Base-by-base conservation (phyloP, 2,797 vertebrate species). In the Acrocephalus scirpaceus region DNA sequence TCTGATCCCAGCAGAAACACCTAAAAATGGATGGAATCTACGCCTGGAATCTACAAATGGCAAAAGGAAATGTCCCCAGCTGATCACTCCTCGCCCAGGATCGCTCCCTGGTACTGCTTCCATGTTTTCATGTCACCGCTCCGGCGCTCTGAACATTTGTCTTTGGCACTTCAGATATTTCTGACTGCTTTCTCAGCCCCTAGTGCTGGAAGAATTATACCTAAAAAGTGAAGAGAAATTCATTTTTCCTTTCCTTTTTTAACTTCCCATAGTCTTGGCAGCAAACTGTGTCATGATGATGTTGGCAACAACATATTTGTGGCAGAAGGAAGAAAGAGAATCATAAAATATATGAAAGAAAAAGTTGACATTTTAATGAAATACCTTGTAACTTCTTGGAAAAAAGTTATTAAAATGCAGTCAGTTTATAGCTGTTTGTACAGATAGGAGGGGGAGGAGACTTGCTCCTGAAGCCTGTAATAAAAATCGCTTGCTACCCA, bases 281-380 rank as follows among this genome's bases (percentile, higher is more conserved):
- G 96, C 91, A 93, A 96, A 94, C 71, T 66, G 83, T 95, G 95
- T 96, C 96, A 92, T 93, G 92, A 96, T 93, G 96, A 97, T 95
- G 95, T 94, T 97, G 96, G 96, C 96, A 96, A 91, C 94, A 96
- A 94, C 94, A 84, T 94, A 92, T 92, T 95, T 96, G 96, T 92
- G 86, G 92, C 96, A 97, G 96, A 96, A 97, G 95, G 95, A 93
- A 95, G 91, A 95, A 95, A 96, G 86, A 81, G 91, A 96, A 95
- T 90, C 90, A 95, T 94, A 83, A 97, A 94, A 92, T 94, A 93
- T 82, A 94, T 62, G 91, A 90, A 94, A 94, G 95, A 86, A 94
- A 91, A 97, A 97, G 86, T 96, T 92, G 94, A 95, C 92, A 96
- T 95, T 94, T 97, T 94, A 96, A 96, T 96, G 92, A 96, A 94